Percentiles rank a stretch among this genome's conserved stretches.
Conservation (phyloP, 2,113 vertebrate genomes). For the Drymodes brunneopygia region DNA sequence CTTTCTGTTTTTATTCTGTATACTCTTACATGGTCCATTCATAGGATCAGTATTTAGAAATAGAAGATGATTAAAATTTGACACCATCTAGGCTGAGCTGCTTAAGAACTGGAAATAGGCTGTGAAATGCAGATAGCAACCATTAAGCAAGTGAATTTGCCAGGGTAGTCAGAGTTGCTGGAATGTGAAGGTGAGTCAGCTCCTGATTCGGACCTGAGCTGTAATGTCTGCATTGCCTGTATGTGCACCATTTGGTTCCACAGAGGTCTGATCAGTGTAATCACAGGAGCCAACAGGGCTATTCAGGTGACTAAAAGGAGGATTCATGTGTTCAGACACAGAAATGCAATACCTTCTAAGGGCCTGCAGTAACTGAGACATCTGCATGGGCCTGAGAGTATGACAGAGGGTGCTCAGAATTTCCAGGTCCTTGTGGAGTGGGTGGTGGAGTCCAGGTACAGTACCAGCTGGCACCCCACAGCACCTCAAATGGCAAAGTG, state of each 20-base stretch:
- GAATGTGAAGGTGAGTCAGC: not conserved
- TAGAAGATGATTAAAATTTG: too few species aligned
- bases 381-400: not conserved
- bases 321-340: not conserved
- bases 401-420: not conserved
- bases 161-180: not conserved
- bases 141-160: not conserved
- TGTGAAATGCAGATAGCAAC: not conserved
- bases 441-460: not conserved
- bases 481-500: not conserved
- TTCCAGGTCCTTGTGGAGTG: not conserved
- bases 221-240: not conserved
- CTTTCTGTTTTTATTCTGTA: not conserved
- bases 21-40: too few species aligned
- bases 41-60: too few species aligned
- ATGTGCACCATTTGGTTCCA: not conserved
- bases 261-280: not conserved
- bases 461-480: not conserved
- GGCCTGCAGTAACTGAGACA: not conserved
- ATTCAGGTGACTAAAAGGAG: not conserved
- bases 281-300: not conserved
- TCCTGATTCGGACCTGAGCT: not conserved
- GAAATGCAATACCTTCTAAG: not conserved
- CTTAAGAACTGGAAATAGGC: too few species aligned
- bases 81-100: too few species aligned